Evolutionary conservation across 2,888 invertebrate species (phyloP).

Genomic region (Rhynchonema sp.): DNA sequence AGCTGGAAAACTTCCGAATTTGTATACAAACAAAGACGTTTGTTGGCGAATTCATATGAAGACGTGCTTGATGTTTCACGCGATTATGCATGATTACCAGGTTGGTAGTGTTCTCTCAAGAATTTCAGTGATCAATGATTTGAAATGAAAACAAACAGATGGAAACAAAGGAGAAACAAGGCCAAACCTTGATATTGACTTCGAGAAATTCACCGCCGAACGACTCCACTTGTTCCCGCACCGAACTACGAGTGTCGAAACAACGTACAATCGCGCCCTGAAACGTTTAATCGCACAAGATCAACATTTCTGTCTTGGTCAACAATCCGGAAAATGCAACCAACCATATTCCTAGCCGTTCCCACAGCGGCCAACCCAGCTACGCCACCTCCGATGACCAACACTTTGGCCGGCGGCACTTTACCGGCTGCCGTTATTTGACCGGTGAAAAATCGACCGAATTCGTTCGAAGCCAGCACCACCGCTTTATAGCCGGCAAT

Average conservation of each 20-base stretch:
- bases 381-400: conserved; percentile 71
- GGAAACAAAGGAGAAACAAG: too few relatives aligned
- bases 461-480: conserved; percentile 66
- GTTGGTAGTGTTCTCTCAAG: too few relatives aligned
- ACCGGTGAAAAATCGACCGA: conserved; percentile 71
- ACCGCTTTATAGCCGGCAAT: conserved; percentile 61
- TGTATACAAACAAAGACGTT: too few relatives aligned
- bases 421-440: conserved; percentile 72
- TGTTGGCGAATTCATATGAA: too few relatives aligned
- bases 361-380: conserved; percentile 68
- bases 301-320: background rate
- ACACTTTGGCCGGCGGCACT: conserved; percentile 66
- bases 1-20: too few relatives aligned
- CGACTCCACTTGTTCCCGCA: conserved; percentile 63
- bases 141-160: too few relatives aligned
- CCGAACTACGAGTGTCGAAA: conserved; percentile 64
- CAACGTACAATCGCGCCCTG: conserved; percentile 64
- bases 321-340: background rate
- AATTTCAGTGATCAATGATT: too few relatives aligned
- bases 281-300: background rate
- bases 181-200: conserved; percentile 48
- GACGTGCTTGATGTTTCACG: too few relatives aligned
- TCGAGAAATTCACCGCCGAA: conserved; percentile 70
- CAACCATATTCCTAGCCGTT: conserved; percentile 54
- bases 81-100: too few relatives aligned